A percentile compares a stretch with the other conserved stretches of the same genome.
Conservation (phyloP, 2,797 vertebrate species). For the Pteropus rufus region DNA sequence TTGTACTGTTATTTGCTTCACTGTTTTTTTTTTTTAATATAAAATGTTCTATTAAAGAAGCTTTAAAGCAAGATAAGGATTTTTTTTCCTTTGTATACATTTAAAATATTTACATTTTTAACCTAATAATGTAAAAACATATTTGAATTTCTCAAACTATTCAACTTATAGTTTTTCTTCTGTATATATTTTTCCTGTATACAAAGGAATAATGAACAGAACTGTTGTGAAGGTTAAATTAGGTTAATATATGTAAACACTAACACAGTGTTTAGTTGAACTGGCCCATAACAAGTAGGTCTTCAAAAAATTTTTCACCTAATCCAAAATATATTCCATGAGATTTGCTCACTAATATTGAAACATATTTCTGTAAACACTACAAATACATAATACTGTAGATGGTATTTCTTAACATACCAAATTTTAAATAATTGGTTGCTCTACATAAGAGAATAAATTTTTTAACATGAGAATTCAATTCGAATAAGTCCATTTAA, state of each 20-base stretch:
- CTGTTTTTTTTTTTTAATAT: slow-evolving; percentile 15
- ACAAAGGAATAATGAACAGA: slow-evolving; percentile 14
- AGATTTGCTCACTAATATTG: not conserved
- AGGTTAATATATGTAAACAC: not conserved
- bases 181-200: not conserved
- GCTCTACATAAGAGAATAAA: not conserved
- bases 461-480: not conserved
- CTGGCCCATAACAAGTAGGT: not conserved
- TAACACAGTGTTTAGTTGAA: not conserved
- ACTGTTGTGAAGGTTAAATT: not conserved
- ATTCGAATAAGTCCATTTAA: not conserved
- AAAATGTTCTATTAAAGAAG: slow-evolving; percentile 24
- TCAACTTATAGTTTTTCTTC: not conserved
- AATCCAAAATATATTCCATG: not conserved
- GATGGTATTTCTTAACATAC: not conserved
- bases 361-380: not conserved
- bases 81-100: slow-evolving; percentile 11
- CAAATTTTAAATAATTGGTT: not conserved
- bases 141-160: not conserved
- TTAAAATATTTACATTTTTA: not conserved
- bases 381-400: not conserved
- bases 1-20: slow-evolving; percentile 31
- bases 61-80: not conserved
- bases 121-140: not conserved
- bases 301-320: not conserved